These are phyloP conservation scores for Carapus acus DNA, from an alignment of 2,797 vertebrate species.

Conservation along the genomic window DNA sequence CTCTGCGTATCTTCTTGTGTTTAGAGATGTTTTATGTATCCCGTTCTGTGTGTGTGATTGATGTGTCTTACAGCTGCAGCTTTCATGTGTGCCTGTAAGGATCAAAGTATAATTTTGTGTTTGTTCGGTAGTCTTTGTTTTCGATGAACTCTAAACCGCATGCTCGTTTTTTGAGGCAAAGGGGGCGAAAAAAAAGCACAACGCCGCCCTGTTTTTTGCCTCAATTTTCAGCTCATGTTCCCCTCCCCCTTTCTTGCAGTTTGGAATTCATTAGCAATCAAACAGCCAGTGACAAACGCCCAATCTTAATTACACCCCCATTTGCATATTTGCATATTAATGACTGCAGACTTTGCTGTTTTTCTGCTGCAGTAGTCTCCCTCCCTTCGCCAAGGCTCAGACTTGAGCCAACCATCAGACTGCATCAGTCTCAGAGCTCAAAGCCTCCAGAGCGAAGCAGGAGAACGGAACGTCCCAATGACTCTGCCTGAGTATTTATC, in stretches of 20 bases:
- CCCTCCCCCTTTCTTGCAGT: slow-evolving; percentile 74
- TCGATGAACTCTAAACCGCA: slow-evolving; percentile 11
- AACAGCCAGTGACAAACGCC: slow-evolving; percentile 79
- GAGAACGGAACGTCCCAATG: not conserved
- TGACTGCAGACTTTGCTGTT: slow-evolving; percentile 81
- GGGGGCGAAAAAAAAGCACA: slow-evolving; percentile 42
- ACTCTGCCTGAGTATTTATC: not conserved
- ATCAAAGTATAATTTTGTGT: slow-evolving; percentile 2
- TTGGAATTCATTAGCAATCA: slow-evolving; percentile 85
- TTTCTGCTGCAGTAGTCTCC: slow-evolving; percentile 72
- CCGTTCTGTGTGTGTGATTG: slow-evolving; percentile 1
- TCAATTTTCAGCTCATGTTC: slow-evolving; percentile 59
- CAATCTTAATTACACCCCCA: slow-evolving; percentile 86
- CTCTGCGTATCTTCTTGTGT: not conserved
- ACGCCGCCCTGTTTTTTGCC: slow-evolving; percentile 53
- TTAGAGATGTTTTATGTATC: not conserved
- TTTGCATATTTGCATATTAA: slow-evolving; percentile 99
- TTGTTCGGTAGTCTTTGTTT: slow-evolving; percentile 6
- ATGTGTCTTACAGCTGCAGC: slow-evolving; percentile 2
- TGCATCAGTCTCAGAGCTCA: not conserved
- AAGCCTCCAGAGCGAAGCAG: not conserved
- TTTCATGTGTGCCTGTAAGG: not conserved
- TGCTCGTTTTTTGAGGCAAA: slow-evolving; percentile 24
- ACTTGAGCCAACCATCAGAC: slow-evolving; percentile 24
- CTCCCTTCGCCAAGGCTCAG: slow-evolving; percentile 48